Conservation (phyloP, 2,888 invertebrate species). For the Parasteatoda lunata region DNA sequence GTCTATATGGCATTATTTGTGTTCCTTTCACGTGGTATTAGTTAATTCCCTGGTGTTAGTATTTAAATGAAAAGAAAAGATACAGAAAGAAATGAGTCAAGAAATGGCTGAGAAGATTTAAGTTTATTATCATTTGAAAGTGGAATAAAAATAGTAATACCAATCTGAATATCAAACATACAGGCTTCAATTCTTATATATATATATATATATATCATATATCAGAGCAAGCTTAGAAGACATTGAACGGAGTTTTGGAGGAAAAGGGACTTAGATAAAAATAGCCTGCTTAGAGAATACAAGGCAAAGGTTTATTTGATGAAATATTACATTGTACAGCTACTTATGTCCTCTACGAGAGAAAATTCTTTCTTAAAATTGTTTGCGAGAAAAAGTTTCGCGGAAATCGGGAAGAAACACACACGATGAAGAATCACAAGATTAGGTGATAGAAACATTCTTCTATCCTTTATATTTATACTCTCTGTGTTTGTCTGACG, state of each 20-base stretch:
- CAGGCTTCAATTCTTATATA: conserved; percentile 66
- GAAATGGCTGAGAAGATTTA: conserved; percentile 68
- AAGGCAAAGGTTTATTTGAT: conserved; percentile 67
- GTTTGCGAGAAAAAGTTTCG: conserved; percentile 25
- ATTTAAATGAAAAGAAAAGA: too few species aligned
- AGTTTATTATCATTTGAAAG: conserved; percentile 70
- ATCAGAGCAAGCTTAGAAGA: conserved; percentile 69
- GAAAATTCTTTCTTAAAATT: conserved; percentile 58
- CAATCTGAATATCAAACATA: conserved; percentile 70
- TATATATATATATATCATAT: conserved; percentile 26
- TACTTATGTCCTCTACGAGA: conserved; percentile 61
- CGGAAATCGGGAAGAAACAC: conserved; percentile 55
- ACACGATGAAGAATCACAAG: conserved; percentile 64
- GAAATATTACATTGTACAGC: conserved; percentile 67
- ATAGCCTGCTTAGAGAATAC: conserved; percentile 64
- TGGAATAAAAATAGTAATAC: conserved; percentile 70
- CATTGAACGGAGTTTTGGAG: conserved; percentile 66
- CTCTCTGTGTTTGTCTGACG: conserved; percentile 34
- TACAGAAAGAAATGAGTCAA: conserved; percentile 28
- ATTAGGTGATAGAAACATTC: conserved; percentile 17
- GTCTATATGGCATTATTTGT: too few species aligned
- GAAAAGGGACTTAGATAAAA: conserved; percentile 66
- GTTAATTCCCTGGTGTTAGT: too few species aligned
- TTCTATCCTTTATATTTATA: conserved; percentile 23
- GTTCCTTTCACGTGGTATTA: too few species aligned